Conservation (phyloP, 35 echinoderm and acorn worm species). For the Nesometra sesokonis region DNA sequence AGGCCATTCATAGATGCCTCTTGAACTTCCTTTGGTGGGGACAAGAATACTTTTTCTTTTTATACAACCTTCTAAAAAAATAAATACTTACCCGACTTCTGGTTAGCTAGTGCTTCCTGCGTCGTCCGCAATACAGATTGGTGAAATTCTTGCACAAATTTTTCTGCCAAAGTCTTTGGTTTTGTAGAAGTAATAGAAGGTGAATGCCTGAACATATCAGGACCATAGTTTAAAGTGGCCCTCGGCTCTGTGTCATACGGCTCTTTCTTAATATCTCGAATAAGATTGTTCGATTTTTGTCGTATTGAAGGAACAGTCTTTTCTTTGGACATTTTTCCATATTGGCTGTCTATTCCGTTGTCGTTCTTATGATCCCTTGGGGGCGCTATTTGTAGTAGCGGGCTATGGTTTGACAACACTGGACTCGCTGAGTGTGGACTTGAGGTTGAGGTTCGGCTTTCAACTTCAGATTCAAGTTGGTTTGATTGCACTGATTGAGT, state of each 20-base stretch:
- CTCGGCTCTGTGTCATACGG: neutral
- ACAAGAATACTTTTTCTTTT: too few relatives aligned
- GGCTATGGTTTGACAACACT: neutral
- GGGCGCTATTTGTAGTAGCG: neutral
- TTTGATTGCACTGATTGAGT: neutral
- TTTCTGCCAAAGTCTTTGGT: slow-evolving; percentile 29
- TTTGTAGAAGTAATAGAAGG: neutral
- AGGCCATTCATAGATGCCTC: too few relatives aligned
- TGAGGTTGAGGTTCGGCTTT: neutral
- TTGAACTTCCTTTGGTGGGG: too few relatives aligned
- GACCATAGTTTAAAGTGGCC: neutral
- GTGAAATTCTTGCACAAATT: slow-evolving; percentile 98
- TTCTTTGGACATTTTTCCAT: neutral
- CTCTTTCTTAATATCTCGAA: slow-evolving; percentile 24
- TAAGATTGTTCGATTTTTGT: neutral
- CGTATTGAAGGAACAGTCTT: neutral
- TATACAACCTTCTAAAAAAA: too few relatives aligned
- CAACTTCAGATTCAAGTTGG: neutral
- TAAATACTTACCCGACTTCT: slow-evolving; percentile 37
- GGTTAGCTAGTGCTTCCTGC: slow-evolving; percentile 66
- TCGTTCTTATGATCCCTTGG: neutral
- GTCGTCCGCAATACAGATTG: slow-evolving; percentile 85
- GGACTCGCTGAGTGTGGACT: neutral
- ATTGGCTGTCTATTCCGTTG: neutral
- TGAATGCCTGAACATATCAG: neutral